A percentile compares a stretch with the other conserved stretches of the same genome.
Conservation (phyloP, 2,113 vertebrate species). For the Carassius gibelio region DNA sequence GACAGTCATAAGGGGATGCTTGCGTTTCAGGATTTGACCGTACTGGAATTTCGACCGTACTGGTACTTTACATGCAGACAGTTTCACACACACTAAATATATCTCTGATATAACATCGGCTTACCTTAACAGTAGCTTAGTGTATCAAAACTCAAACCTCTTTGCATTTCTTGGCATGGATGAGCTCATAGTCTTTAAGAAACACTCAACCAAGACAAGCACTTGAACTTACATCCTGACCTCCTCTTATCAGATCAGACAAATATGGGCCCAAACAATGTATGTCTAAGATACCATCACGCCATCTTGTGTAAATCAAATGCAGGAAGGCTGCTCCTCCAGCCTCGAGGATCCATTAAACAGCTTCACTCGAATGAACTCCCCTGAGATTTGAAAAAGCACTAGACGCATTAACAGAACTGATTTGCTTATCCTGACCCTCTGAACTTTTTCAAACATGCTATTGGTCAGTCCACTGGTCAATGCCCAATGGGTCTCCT, state of each 20-base stretch:
- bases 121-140: constrained; percentile 1
- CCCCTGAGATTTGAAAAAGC: constrained; percentile 37
- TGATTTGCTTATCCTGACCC: constrained; percentile 29
- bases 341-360: constrained; percentile 36
- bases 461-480: constrained; percentile 7
- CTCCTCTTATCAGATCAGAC: neutral
- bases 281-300: constrained; percentile 19
- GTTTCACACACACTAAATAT: neutral
- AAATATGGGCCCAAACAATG: constrained; percentile 4
- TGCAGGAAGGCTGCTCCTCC: neutral
- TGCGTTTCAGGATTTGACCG: constrained; percentile 45
- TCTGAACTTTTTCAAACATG: constrained; percentile 21
- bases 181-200: neutral
- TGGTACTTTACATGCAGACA: neutral
- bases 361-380: constrained; percentile 14
- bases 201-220: neutral
- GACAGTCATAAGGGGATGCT: constrained; percentile 34
- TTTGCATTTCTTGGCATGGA: neutral
- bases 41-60: constrained; percentile 21
- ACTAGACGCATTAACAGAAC: constrained; percentile 35
- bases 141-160: constrained; percentile 12
- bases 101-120: neutral
- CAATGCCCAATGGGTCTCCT: constrained; percentile 12
- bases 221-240: constrained; percentile 8
- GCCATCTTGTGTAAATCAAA: constrained; percentile 21